Evolutionary conservation across 2,113 vertebrate genomes (phyloP).

Genomic region (Podiceps cristatus): DNA sequence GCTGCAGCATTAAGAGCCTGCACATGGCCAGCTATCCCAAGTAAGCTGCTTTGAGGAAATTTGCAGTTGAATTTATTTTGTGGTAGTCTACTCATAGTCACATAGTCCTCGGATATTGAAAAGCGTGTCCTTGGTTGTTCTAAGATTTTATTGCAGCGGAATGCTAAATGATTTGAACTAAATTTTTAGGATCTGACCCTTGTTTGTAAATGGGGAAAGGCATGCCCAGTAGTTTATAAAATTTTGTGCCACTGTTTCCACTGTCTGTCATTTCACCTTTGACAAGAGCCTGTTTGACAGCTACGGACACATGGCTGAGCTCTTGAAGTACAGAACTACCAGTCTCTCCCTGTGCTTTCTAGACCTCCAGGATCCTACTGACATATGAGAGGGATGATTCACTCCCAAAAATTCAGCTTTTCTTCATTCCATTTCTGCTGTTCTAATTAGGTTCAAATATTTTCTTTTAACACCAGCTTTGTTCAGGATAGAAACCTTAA

Average conservation of each 20-base stretch:
- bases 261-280: neutral
- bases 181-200: neutral
- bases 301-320: neutral
- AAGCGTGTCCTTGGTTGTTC: neutral
- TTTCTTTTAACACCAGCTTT: neutral
- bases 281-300: neutral
- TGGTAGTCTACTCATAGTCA: neutral
- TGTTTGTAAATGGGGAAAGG: neutral
- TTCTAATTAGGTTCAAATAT: neutral
- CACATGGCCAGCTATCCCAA: neutral
- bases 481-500: neutral
- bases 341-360: neutral
- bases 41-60: neutral
- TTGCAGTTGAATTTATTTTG: fast-evolving
- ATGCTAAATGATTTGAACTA: neutral
- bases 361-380: neutral
- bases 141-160: neutral
- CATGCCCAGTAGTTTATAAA: neutral
- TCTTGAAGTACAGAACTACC: neutral
- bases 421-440: neutral
- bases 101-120: neutral
- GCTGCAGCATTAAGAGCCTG: neutral
- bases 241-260: neutral
- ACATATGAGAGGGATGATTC: neutral
- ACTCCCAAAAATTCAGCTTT: neutral